Evolutionary conservation across 2,113 vertebrate species (phyloP), one percentile per base, ranked within the genome.

Genomic region (Craseonycteris thonglongyai): DNA sequence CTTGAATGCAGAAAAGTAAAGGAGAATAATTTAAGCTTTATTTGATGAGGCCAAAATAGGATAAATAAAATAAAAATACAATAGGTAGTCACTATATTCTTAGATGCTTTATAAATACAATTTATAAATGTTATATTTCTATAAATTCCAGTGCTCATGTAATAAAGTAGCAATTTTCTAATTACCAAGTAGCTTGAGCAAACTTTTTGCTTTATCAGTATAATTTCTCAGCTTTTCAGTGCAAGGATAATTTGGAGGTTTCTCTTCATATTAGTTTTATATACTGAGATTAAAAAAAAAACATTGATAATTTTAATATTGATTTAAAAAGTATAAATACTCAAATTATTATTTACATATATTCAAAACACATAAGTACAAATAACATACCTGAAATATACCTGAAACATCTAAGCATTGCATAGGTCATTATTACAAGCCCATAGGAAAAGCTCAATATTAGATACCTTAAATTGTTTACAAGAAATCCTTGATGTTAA

Each of bases 401-500:
- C 28, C 65, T 90, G 81, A 87, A 91, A 91, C 18, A 88, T 35
- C 49, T 87, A 95, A 93, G 22, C 35, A 90, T 28, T 75, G 19
- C 26, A 89, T 33, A 88, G 90, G 15, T 92, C 65, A 82, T 66
- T 90, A 81, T 95, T 96, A 95, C 49, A 98, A 94, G 90, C 45
- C 72, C 92, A 66, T 40, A 91, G 95, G 4, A 11, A 95, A 97
- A 96, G 13, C 92, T 96, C 91, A 97, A 92, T 94, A 97, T 96
- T 61, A 98, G 93, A 42, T 99, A 99, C 98, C 98, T 99, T 98
- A 97, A 96, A 95, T 97, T 30, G 68, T 98, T 99, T 99, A 99
- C 98, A 99, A 99, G 99, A 99, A 99, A 98, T 99, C 99, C 99
- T 99, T 99, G 98, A 99, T 99, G 98, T 99, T 99, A 97, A 99